Base-by-base conservation (phyloP, 2,888 invertebrate species). In the Fabriciana adippe region DNA sequence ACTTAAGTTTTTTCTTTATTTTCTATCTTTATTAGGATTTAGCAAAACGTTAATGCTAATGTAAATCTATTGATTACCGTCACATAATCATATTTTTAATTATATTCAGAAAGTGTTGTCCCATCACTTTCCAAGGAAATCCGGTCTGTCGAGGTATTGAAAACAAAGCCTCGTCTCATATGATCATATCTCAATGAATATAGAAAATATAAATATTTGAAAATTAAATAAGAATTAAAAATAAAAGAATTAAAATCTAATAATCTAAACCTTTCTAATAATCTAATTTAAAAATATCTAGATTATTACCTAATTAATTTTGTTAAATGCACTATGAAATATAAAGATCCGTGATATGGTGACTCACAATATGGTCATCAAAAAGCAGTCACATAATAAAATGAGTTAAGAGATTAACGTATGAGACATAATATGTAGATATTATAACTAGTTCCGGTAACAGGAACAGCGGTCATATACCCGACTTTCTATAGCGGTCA, bases 401-500 rank as follows among this genome's bases (percentile, higher is more conserved):
- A 61, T 61, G 61, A 61, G 51, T 35, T 18, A 15, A 47, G 47
- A 59, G 47, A 59, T 59, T 47, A 57, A 41, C 47, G 51, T 53
- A 61, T 41, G 51, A 53, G 41, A 45, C 57, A 47, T 35, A 35
- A 15, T 18, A 18, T 18, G 13, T 59, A 13, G 47, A n/a, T 35
- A 35, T n/a, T 48, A 48, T 35, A 50, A 50, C 50, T 51, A 18
- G 15, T 61, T 61, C 41, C 51, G 61, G 61, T 50, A 61, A 41
- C 35, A 51, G 61, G 51, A 61, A 61, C 18, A 61, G 35, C 35
- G 50, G 51, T 51, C 51, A 15, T 18, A 61, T 53, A 35, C 51
- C 51, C 4, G 18, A 41, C 61, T 61, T 61, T 61, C 61, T 51
- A 61, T 35, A 16, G 35, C 50, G 51, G 35, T 61, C 35, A 26